Evolutionary conservation across 1,140 invertebrate genomes (phyloP).

Genomic region (Samia ricini): DNA sequence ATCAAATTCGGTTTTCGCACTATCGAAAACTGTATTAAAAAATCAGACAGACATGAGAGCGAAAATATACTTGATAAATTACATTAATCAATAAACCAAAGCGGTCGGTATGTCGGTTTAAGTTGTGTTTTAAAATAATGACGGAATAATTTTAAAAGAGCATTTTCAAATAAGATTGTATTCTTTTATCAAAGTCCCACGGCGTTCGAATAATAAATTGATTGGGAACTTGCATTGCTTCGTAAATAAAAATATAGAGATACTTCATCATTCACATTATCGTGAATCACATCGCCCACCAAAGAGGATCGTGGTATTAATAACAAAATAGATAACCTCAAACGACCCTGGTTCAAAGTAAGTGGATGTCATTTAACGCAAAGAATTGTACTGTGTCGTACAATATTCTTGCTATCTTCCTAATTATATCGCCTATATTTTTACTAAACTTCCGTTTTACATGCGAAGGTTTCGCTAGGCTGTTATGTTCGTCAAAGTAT

Average conservation of each 20-base stretch:
- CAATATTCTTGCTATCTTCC: constrained; percentile 7
- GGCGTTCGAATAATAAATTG: background rate
- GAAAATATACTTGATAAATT: background rate
- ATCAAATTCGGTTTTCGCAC: background rate
- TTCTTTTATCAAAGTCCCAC: background rate
- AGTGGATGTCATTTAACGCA: background rate
- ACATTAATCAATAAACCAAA: background rate
- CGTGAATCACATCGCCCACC: background rate
- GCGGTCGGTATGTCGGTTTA: background rate
- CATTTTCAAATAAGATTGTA: background rate
- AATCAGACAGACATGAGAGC: too few relatives aligned
- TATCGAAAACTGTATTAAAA: too few relatives aligned
- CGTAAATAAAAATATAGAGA: too few relatives aligned
- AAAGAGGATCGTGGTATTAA: background rate
- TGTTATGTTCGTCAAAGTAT: too few relatives aligned
- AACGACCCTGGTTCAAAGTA: background rate
- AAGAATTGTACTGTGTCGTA: constrained; percentile 1
- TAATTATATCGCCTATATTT: background rate
- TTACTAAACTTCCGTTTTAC: constrained; percentile 1
- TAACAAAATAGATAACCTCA: background rate
- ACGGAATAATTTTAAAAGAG: too few relatives aligned
- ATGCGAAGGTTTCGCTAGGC: constrained; percentile 3
- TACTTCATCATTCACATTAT: background rate
- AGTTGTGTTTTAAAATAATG: too few relatives aligned
- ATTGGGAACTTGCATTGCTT: background rate